Evolutionary conservation across 1,140 invertebrate genomes (phyloP).

Genomic region (Neodiprion virginianus): DNA sequence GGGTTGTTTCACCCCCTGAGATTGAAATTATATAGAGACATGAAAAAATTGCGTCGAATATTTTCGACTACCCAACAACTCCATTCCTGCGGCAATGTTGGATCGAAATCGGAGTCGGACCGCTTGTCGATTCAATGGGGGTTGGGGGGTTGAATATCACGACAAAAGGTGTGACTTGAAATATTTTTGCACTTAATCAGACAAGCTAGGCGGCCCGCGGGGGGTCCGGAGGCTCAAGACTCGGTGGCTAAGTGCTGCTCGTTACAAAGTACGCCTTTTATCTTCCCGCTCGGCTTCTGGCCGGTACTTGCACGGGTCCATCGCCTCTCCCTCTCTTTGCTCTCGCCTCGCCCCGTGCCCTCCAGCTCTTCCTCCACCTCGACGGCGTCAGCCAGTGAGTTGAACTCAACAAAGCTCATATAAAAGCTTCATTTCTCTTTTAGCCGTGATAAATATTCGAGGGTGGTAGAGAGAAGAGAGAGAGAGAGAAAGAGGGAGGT

Average conservation of each 20-base stretch:
- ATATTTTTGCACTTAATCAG: slow-evolving; percentile 40
- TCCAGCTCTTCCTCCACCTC: neutral
- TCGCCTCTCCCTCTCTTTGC: neutral
- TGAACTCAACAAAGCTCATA: slow-evolving; percentile 16
- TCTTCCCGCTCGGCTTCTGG: slow-evolving; percentile 18
- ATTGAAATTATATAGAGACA: too few relatives aligned
- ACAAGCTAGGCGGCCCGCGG: slow-evolving; percentile 12
- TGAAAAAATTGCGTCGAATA: too few relatives aligned
- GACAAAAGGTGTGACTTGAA: slow-evolving; percentile 14
- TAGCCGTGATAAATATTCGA: slow-evolving; percentile 1
- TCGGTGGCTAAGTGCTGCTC: slow-evolving; percentile 36
- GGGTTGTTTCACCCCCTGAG: too few relatives aligned
- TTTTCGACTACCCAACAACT: too few relatives aligned
- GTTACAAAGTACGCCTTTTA: slow-evolving; percentile 38
- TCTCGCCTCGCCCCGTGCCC: neutral
- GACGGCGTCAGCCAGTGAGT: neutral
- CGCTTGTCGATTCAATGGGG: too few relatives aligned
- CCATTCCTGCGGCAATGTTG: too few relatives aligned
- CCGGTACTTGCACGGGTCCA: neutral
- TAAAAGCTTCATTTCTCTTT: slow-evolving; percentile 14
- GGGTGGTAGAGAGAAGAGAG: neutral
- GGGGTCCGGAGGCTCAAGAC: slow-evolving; percentile 1
- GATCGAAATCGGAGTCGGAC: too few relatives aligned
- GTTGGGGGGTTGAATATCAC: neutral
- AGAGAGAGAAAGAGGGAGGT: neutral